Base-by-base conservation (phyloP, 2,888 invertebrate species). In the Conistra vaccinii region DNA sequence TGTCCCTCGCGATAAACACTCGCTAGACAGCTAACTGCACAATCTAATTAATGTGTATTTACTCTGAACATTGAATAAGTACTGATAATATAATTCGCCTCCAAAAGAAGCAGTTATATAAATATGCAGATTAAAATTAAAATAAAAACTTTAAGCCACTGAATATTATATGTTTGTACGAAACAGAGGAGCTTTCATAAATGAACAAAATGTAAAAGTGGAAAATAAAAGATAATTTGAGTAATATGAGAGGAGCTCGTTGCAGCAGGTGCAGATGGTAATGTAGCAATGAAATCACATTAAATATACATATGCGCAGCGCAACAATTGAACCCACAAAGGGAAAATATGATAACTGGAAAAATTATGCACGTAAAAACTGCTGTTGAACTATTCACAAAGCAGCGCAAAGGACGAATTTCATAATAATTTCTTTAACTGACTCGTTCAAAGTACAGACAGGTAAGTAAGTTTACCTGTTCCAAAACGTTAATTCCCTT, bases 1-100 rank as follows among this genome's bases (percentile, higher is more conserved):
- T 91, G 92, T 90, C 90, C 87, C 86, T 80, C 78, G 81, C 73
- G 88, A 89, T 89, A 90, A 91, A 91, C 88, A 89, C 87, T 87
- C 72, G 55, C 83, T 62, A 76, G 76, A 68, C 74, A 85, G 72
- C 77, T 65, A 81, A 81, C 61, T 78, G 81, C 69, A 77, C 76
- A 78, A 87, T 86, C 85, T 86, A 88, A 86, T 85, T 72, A 80
- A 62, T 80, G 80, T 86, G 78, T 84, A 79, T 87, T 83, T 81
- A 74, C 78, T 53, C 65, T 69, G 45, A 61, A 68, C 62, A 57
- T 51, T 75, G n/a, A 68, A 70, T 53, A 61, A 78, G 51, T 65
- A 67, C 61, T 35, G 12, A 57, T 57, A 57, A 32, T 26, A 14
- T 65, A 82, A 57, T 69, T 71, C 63, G 32, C 32, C 60, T 66